Percentiles rank a stretch among this genome's conserved stretches.
Conservation (phyloP, 2,113 vertebrate species). For the Piprites chloris region DNA sequence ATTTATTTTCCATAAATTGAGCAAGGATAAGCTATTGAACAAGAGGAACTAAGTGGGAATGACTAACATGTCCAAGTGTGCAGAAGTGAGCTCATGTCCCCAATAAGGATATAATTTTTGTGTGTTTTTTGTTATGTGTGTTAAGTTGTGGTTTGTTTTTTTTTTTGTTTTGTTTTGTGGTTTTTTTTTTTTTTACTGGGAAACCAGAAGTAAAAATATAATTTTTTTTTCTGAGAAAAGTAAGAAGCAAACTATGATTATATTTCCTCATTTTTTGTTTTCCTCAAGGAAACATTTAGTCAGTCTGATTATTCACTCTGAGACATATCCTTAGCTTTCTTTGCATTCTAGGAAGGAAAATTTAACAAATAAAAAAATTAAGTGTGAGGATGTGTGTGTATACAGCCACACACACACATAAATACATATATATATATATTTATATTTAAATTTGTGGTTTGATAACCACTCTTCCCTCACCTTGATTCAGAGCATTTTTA, state of each 20-base stretch:
- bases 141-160: background rate
- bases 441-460: background rate
- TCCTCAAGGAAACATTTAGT: constrained; percentile 29
- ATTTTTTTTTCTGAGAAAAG: background rate
- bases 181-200: background rate
- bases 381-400: too few species aligned
- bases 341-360: constrained; percentile 41
- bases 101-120: background rate
- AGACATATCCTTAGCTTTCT: background rate
- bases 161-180: background rate
- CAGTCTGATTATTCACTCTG: constrained; percentile 5
- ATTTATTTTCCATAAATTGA: background rate
- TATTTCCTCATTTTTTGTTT: constrained; percentile 27
- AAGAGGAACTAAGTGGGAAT: constrained; percentile 12
- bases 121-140: background rate
- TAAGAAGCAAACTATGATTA: background rate
- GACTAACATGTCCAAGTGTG: background rate
- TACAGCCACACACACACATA: rapidly evolving
- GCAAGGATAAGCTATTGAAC: background rate
- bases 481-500: background rate
- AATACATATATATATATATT: too few species aligned
- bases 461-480: background rate
- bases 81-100: constrained; percentile 12
- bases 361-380: background rate
- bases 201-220: background rate